Percentiles rank a stretch among this genome's conserved stretches.
phyloP scores from a whole-genome alignment of 2,797 vertebrate species.

The Phrynocephalus forsythii region DNA sequence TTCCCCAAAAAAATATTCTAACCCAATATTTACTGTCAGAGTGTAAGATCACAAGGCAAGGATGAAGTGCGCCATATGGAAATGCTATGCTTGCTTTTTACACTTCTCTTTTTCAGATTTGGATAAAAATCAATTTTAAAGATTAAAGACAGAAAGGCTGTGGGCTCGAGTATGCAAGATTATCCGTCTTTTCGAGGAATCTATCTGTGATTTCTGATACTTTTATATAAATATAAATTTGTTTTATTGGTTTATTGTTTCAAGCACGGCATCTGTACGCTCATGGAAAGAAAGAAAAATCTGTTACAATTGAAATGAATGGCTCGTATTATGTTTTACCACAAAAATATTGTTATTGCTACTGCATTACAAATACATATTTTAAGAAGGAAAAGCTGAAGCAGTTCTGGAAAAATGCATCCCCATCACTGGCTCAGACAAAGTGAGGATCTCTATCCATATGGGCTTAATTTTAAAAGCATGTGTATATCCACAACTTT shows the following conservation, averaged over 20 bases:
- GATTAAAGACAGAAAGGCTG: not conserved
- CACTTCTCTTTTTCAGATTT: not conserved
- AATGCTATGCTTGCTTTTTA: constrained; percentile 14
- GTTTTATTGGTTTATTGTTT: constrained; percentile 21
- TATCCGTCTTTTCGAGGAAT: not conserved
- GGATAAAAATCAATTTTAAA: constrained; percentile 28
- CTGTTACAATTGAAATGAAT: constrained; percentile 22
- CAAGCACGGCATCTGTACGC: constrained; percentile 22
- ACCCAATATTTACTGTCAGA: constrained; percentile 25
- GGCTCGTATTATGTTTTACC: constrained; percentile 29
- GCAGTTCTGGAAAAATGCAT: constrained; percentile 25
- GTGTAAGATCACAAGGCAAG: constrained; percentile 18
- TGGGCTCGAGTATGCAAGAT: not conserved
- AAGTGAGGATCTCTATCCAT: constrained; percentile 36
- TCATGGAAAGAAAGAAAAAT: not conserved
- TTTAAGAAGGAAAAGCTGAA: constrained; percentile 40
- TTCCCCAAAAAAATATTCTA: constrained; percentile 35
- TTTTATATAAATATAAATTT: constrained; percentile 7
- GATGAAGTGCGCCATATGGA: constrained; percentile 29
- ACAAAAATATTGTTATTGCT: constrained; percentile 41
- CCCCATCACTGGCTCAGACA: constrained; percentile 19
- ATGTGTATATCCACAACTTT: not conserved
- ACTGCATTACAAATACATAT: constrained; percentile 44
- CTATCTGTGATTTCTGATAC: constrained; percentile 7
- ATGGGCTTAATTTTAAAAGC: constrained; percentile 35